phyloP scores from a whole-genome alignment of 2,797 vertebrate species.

The Passerculus sandwichensis region DNA sequence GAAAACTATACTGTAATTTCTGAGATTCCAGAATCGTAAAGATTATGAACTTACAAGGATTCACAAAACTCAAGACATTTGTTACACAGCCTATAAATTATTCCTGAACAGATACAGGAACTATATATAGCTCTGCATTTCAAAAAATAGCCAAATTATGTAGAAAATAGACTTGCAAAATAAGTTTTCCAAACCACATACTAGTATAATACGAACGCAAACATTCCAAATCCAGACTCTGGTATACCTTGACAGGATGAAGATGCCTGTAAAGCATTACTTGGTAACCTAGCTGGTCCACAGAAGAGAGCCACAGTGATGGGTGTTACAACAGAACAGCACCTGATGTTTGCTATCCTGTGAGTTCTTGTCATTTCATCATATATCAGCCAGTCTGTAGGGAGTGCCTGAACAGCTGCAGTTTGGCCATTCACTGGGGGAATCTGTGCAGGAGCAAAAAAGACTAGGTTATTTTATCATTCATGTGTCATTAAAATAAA shows the following conservation, averaged over 20 bases:
- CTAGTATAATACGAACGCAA: background rate
- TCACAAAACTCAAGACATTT: background rate
- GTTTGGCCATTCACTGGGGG: conserved; percentile 81
- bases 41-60: background rate
- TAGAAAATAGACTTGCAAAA: background rate
- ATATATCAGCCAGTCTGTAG: conserved; percentile 94
- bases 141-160: background rate
- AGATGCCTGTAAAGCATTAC: conserved; percentile 80
- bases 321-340: conserved; percentile 88
- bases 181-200: background rate
- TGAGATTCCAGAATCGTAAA: background rate
- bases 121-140: background rate
- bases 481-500: background rate
- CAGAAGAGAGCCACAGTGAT: conserved; percentile 87
- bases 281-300: conserved; percentile 84
- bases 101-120: background rate
- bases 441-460: conserved; percentile 76
- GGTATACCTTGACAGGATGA: conserved; percentile 71
- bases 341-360: conserved; percentile 88
- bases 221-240: background rate
- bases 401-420: conserved; percentile 80
- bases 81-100: background rate
- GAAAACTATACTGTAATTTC: background rate
- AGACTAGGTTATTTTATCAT: background rate
- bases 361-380: conserved; percentile 93